Evolutionary conservation across 2,888 invertebrate genomes (phyloP).

Genomic region (Sesia apiformis): DNA sequence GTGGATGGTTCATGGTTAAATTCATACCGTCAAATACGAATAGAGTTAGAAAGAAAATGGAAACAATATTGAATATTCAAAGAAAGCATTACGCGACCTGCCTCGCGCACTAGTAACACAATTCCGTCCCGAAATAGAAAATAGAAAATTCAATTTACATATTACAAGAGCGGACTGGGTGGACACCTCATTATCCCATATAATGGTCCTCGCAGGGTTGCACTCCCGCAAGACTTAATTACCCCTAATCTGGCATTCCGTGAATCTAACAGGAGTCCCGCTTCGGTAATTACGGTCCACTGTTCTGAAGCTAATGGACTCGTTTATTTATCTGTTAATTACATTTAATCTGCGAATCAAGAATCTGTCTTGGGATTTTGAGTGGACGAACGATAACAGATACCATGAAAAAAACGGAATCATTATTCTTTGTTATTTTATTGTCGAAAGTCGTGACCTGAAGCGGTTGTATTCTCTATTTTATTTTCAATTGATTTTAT

Average conservation of each 20-base stretch:
- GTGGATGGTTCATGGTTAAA: not conserved
- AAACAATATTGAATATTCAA: not conserved
- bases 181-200: slow-evolving; percentile 69
- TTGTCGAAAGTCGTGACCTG: not conserved
- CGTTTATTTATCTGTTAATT: slow-evolving; percentile 60
- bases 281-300: slow-evolving; percentile 56
- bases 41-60: not conserved
- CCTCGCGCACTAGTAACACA: not conserved
- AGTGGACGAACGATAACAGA: not conserved
- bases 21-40: not conserved
- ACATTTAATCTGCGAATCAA: slow-evolving; percentile 19
- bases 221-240: slow-evolving; percentile 64
- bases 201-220: slow-evolving; percentile 51
- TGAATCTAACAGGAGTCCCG: slow-evolving; percentile 56
- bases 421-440: not conserved
- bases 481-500: no score
- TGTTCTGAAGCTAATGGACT: slow-evolving; percentile 53
- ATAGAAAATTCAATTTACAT: slow-evolving; percentile 66
- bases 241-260: slow-evolving; percentile 64
- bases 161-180: slow-evolving; percentile 55
- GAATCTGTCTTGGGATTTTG: slow-evolving; percentile 5
- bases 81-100: not conserved
- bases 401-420: not conserved
- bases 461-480: no score
- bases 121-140: slow-evolving; percentile 11